Evolutionary conservation across 92 coral and sea anemone genomes (phyloP), one percentile per base, ranked within the genome.

Genomic region (Scolanthus callimorphus): DNA sequence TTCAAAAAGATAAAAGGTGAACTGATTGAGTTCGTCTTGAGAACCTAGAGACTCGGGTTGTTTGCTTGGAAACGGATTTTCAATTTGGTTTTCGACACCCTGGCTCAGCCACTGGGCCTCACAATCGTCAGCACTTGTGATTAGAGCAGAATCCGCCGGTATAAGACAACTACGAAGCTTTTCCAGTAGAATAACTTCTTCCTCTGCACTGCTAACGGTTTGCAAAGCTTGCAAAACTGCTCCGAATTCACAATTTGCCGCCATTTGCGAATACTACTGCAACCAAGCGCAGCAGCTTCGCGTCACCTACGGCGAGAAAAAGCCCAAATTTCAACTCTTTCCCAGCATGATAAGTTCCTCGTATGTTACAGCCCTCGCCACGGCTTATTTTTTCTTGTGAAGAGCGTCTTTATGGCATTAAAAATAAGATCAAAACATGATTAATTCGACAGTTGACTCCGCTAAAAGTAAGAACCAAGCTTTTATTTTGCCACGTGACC

Each of bases 1-100:
- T 54, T 92, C 98, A 69, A 88, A 89, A 28, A 89, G 73, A 70
- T 92, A 92, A 43, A 89, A 89, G 13, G 98, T 92, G 26, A 92
- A 92, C 30, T 61, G 68, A 43, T 89, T 77, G 1, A 92, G 69
- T 17, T 88, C 73, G 23, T 74, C 71, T 51, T 92, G 96, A 13
- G 34, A 38, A 43, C 25, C 67, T 45, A 79, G 60, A 27, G 61
- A 61, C 59, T 79, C 88, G 15, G 97, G 98, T 21, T 71, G 67
- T 34, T 62, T 62, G 23, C 62, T 53, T 17, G 96, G 98, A 69
- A 88, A 92, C 39, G 98, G 98, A 55, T 92, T 80, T 10, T 41
- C 66, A n/a, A n/a, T n/a, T 29, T 30, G 49, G 17, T 73, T 79
- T 20, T 62, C 62, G 20, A 79, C 57, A 23, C 82, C 95, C 43